A percentile compares a stretch with the other conserved stretches of the same genome.
phyloP scores from a whole-genome alignment of 1,140 invertebrate genomes.

The Halesus radiatus region DNA sequence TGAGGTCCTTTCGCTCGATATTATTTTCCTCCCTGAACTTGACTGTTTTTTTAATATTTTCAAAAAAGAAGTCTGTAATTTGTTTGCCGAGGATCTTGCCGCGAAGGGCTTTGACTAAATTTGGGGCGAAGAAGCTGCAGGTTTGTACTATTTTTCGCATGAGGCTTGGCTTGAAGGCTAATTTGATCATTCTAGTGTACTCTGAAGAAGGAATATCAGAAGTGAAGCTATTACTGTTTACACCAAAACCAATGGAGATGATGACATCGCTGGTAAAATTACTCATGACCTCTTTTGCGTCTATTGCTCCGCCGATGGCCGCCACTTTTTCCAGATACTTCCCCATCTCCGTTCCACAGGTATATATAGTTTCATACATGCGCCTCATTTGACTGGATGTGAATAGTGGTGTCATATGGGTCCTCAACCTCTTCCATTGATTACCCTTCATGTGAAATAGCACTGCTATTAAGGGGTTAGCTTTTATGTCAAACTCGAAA shows the following conservation, averaged over 20 bases:
- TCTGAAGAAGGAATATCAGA: conserved; percentile 67
- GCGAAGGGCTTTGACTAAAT: neutral
- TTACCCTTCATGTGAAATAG: conserved; percentile 65
- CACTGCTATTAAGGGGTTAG: conserved; percentile 60
- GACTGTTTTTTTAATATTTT: conserved; percentile 62
- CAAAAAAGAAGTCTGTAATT: conserved; percentile 62
- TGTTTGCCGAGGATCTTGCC: conserved; percentile 56
- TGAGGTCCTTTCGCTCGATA: conserved; percentile 64
- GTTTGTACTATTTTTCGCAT: conserved; percentile 47
- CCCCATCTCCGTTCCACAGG: conserved; percentile 63
- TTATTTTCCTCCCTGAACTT: conserved; percentile 62
- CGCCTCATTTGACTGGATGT: conserved; percentile 72
- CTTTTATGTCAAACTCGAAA: conserved; percentile 65
- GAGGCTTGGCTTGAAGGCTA: conserved; percentile 56
- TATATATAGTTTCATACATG: conserved; percentile 69
- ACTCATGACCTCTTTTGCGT: conserved; percentile 67
- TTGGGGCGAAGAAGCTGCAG: conserved; percentile 46
- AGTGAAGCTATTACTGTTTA: conserved; percentile 72
- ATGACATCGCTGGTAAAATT: conserved; percentile 77
- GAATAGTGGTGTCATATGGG: conserved; percentile 74
- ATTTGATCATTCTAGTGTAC: conserved; percentile 65
- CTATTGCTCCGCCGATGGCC: neutral
- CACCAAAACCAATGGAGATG: conserved; percentile 74
- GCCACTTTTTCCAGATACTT: conserved; percentile 52
- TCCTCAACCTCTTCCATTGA: conserved; percentile 71